Base-by-base conservation (phyloP, 2,888 invertebrate species). In the Minunthozetes semirufus region DNA sequence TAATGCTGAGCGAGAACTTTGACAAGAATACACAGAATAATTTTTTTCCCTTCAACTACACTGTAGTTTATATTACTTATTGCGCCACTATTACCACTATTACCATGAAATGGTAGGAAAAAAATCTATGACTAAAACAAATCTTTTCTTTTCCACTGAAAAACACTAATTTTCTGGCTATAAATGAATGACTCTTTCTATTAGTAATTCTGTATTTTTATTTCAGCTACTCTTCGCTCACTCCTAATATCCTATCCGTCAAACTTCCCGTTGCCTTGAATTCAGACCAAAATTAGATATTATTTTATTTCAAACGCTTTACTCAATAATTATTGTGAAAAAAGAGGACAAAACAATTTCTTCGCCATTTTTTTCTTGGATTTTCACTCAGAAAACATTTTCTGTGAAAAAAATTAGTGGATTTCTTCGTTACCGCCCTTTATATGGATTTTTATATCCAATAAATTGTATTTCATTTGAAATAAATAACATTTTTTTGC, bases 201-300 rank as follows among this genome's bases (percentile, higher is more conserved):
- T 56, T 9, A 25, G 56, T 56, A 50, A 42, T 42, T 42, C 13
- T 42, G 42, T 56, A 56, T 25, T 56, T 56, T 9, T 50, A 4
- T 53, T 53, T 22, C 6, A 22, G 22, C 13, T 13, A 1, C n/a
- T 56, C 22, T 15, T 38, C 19, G 13, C 22, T 19, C 6, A 29
- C 1, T 63, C 19, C 17, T 9, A 17, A n/a, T 42, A 17, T 42
- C 68, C 42, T 38, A 6, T 68, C 22, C 1, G 22, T 38, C 33
- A 38, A 61, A 68, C 68, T 68, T 68, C 68, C 68, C 68, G 68
- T 68, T 19, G 68, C 68, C 68, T 68, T 68, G 68, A 68, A 42
- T 68, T 68, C 19, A 15, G 6, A n/a, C 13, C 17, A 5, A 50
- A 50, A 50, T 50, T 50, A 50, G 59, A 25, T 27, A 59, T 59